phyloP scores from a whole-genome alignment of 2,888 invertebrate species.

The Drosophila crucigera region DNA sequence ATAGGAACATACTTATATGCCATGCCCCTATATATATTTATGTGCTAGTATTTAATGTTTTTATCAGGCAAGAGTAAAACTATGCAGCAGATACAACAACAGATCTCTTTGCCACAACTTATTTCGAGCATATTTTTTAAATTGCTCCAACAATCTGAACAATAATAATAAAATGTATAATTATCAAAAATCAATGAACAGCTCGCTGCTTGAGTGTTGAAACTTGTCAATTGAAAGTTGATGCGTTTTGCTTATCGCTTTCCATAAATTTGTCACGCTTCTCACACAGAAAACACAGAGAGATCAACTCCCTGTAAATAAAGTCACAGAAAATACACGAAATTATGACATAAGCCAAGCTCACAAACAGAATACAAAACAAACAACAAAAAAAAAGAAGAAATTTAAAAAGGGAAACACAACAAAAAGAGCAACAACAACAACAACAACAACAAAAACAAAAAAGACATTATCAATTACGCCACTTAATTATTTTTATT shows the following conservation, averaged over 20 bases:
- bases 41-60: conserved; percentile 1
- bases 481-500: conserved; percentile 81
- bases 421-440: conserved; percentile 3
- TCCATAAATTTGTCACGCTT: conserved; percentile 63
- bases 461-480: conserved; percentile 79
- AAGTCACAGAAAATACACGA: conserved; percentile 24
- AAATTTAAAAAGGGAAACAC: conserved; percentile 24
- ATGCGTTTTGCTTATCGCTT: conserved; percentile 60
- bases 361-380: conserved; percentile 6
- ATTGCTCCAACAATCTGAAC: background rate
- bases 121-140: background rate
- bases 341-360: conserved; percentile 52
- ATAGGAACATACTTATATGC: background rate
- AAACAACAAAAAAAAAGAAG: conserved; percentile 21
- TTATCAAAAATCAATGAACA: conserved; percentile 21
- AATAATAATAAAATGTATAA: background rate
- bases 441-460: conserved; percentile 21
- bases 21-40: background rate
- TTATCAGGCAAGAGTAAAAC: conserved; percentile 8
- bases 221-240: conserved; percentile 35
- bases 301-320: conserved; percentile 28
- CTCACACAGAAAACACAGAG: conserved; percentile 17
- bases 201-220: conserved; percentile 38
- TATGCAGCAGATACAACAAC: conserved; percentile 8
- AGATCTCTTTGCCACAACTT: background rate